A percentile compares a stretch with the other conserved stretches of the same genome.
Evolutionary conservation across 53 echinoderm and acorn worm genomes (phyloP).

Genomic region (Stichopus horrens): DNA sequence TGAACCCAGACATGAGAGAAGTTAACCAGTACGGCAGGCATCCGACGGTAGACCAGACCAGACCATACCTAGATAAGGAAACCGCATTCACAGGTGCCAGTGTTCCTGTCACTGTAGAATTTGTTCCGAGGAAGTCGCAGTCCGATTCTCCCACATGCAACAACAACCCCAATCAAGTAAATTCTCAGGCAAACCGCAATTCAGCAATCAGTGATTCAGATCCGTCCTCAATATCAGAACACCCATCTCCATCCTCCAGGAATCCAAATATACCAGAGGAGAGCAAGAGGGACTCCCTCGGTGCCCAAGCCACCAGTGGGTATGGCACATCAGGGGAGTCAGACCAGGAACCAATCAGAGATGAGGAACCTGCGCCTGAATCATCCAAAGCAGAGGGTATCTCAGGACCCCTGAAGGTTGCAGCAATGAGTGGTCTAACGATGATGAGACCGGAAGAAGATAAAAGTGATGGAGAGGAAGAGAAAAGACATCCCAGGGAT

Average conservation of each 20-base stretch:
- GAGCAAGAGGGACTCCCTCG: constrained; percentile 39
- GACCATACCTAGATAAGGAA: constrained; percentile 18
- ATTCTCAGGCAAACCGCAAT: constrained; percentile 25
- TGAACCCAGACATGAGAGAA: constrained; percentile 40
- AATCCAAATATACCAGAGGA: constrained; percentile 20
- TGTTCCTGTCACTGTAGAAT: constrained; percentile 5
- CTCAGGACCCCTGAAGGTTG: constrained; percentile 94
- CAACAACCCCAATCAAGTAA: constrained; percentile 6
- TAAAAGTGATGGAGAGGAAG: constrained; percentile 59
- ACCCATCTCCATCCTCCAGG: constrained; percentile 44
- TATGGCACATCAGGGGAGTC: constrained; percentile 74
- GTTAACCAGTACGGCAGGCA: constrained; percentile 28
- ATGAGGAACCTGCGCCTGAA: constrained; percentile 46
- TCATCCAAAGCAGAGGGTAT: constrained; percentile 35
- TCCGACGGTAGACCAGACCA: not conserved
- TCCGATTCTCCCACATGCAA: constrained; percentile 47
- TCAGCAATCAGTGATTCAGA: constrained; percentile 48
- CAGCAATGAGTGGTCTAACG: constrained; percentile 96
- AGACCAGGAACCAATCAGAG: constrained; percentile 47
- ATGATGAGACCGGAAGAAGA: constrained; percentile 74
- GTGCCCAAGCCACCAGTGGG: constrained; percentile 64
- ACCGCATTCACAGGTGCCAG: constrained; percentile 14
- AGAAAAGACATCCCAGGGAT: constrained; percentile 86
- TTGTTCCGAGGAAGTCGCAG: not conserved
- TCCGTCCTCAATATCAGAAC: constrained; percentile 58